Percentiles rank a stretch among this genome's conserved stretches.
phyloP scores from a whole-genome alignment of 2,797 vertebrate genomes.

The Octomys mimax region DNA sequence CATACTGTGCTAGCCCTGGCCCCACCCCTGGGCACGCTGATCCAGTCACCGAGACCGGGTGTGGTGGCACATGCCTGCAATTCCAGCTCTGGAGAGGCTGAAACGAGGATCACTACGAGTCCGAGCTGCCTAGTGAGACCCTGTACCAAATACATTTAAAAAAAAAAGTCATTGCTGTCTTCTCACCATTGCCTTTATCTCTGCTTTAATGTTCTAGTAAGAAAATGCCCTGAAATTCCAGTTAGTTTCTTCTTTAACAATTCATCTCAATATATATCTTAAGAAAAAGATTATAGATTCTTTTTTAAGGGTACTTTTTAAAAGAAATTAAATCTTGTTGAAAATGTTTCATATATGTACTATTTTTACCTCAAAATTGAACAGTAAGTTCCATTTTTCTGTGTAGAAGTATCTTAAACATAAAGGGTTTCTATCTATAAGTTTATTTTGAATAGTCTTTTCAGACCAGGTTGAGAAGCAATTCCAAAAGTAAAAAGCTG shows the following conservation, averaged over 20 bases:
- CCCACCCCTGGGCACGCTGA: too few relatives aligned
- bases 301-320: slow-evolving; percentile 22
- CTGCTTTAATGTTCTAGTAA: slow-evolving; percentile 26
- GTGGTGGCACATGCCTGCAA: too few relatives aligned
- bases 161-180: slow-evolving; percentile 20
- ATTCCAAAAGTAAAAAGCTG: slow-evolving; percentile 31
- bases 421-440: slow-evolving; percentile 24
- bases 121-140: too few relatives aligned
- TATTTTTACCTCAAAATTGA: slow-evolving; percentile 50
- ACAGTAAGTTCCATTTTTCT: slow-evolving; percentile 29
- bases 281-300: neutral
- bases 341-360: neutral
- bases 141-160: too few relatives aligned
- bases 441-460: slow-evolving; percentile 49
- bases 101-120: too few relatives aligned
- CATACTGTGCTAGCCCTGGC: too few relatives aligned
- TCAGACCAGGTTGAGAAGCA: neutral
- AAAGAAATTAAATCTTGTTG: slow-evolving; percentile 57
- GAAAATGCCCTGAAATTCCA: slow-evolving; percentile 51
- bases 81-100: too few relatives aligned
- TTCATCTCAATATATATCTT: neutral
- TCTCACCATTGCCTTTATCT: slow-evolving; percentile 7
- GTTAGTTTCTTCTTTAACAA: slow-evolving; percentile 41
- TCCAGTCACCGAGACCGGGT: too few relatives aligned
- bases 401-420: slow-evolving; percentile 12